phyloP scores from a whole-genome alignment of 2,797 vertebrate genomes.

The Megalops cyprinoides region DNA sequence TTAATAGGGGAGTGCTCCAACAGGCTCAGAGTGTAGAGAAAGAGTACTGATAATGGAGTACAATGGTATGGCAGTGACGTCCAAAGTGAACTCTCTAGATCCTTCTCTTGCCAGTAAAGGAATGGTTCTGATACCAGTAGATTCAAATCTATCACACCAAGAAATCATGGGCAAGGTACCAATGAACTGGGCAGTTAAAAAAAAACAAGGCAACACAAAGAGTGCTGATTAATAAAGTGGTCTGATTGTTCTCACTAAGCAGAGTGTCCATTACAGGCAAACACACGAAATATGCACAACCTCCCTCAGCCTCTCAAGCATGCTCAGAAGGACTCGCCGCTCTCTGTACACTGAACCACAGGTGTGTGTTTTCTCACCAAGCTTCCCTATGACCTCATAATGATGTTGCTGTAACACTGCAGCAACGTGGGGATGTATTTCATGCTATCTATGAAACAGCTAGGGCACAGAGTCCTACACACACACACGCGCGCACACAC shows the following conservation, averaged over 20 bases:
- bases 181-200: neutral
- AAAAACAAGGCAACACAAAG: neutral
- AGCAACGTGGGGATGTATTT: neutral
- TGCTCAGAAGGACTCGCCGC: neutral
- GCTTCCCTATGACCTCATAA: neutral
- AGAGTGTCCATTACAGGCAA: neutral
- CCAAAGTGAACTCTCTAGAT: too few species aligned
- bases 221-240: neutral
- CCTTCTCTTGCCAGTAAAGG: too few species aligned
- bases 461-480: neutral
- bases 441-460: neutral
- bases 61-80: too few species aligned
- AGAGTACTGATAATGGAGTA: too few species aligned
- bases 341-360: neutral
- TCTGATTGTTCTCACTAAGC: constrained; percentile 13
- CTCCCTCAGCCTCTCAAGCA: neutral
- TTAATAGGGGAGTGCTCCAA: too few species aligned
- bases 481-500: constrained; percentile 9
- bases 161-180: neutral
- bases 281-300: neutral
- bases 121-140: too few species aligned
- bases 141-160: too few species aligned
- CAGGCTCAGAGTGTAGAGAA: too few species aligned
- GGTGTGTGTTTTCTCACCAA: neutral
- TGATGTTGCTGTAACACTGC: neutral